phyloP scores from a whole-genome alignment of 2,113 vertebrate species.

The Numida meleagris region DNA sequence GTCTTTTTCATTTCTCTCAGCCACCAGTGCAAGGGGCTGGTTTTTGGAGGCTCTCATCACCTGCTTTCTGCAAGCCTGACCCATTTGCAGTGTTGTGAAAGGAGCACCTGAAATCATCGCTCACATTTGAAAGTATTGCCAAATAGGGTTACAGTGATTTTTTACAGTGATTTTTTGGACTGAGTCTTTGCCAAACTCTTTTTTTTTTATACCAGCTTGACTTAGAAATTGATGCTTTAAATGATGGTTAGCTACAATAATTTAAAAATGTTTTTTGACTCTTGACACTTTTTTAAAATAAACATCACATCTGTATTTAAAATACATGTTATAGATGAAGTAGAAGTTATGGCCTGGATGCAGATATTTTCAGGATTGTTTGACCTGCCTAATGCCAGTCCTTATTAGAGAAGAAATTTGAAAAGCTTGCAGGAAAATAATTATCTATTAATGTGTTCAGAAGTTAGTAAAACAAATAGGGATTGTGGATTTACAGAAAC shows the following conservation, averaged over 20 bases:
- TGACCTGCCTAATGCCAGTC: not conserved
- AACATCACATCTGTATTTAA: not conserved
- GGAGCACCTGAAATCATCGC: conserved; percentile 41
- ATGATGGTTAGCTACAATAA: not conserved
- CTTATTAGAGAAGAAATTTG: not conserved
- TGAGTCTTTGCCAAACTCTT: not conserved
- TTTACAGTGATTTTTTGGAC: not conserved
- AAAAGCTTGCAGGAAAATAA: not conserved
- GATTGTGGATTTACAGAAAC: not conserved
- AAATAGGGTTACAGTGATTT: not conserved
- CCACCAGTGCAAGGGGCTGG: not conserved
- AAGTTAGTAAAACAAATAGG: not conserved
- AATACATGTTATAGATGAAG: not conserved
- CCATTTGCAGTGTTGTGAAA: conserved; percentile 31
- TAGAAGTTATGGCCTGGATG: not conserved
- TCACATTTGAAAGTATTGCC: not conserved
- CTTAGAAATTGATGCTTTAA: not conserved
- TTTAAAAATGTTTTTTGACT: not conserved
- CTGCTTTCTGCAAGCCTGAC: conserved; percentile 11
- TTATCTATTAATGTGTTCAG: not conserved
- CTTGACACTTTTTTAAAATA: not conserved
- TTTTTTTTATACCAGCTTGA: not conserved
- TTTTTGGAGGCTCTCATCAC: not conserved
- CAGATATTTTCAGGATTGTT: not conserved
- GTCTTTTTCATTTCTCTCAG: conserved; percentile 31